Conservation (phyloP, 2,113 vertebrate genomes). For the Strix aluco region DNA sequence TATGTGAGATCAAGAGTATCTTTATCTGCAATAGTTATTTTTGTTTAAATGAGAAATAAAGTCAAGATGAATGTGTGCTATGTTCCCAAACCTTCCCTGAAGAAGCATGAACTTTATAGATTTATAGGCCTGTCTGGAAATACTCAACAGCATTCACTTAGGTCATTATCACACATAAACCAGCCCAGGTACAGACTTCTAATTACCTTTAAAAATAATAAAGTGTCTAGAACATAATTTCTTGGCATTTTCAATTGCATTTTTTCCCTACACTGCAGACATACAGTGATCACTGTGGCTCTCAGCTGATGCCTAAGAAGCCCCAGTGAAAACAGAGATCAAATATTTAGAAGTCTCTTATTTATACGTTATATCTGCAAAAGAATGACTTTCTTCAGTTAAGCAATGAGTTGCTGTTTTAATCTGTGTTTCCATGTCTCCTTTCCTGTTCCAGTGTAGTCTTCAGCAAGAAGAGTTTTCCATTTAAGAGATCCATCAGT, state of each 20-base stretch:
- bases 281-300: background rate
- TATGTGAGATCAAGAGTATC: background rate
- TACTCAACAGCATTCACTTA: background rate
- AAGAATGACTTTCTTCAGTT: background rate
- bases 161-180: background rate
- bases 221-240: background rate
- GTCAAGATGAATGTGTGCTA: background rate
- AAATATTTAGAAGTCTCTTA: background rate
- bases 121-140: background rate
- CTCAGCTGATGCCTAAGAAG: background rate
- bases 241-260: background rate
- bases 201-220: constrained; percentile 2
- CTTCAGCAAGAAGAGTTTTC: background rate
- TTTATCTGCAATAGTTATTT: background rate
- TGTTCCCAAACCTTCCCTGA: background rate
- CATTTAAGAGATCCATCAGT: background rate
- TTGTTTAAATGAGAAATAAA: background rate
- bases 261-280: background rate
- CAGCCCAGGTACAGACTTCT: background rate
- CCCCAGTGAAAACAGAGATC: background rate
- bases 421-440: background rate
- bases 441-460: background rate
- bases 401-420: background rate
- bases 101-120: background rate
- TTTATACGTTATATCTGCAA: background rate